Conservation (phyloP, 2,113 vertebrate genomes). For the Anarhynchus alexandrinus region DNA sequence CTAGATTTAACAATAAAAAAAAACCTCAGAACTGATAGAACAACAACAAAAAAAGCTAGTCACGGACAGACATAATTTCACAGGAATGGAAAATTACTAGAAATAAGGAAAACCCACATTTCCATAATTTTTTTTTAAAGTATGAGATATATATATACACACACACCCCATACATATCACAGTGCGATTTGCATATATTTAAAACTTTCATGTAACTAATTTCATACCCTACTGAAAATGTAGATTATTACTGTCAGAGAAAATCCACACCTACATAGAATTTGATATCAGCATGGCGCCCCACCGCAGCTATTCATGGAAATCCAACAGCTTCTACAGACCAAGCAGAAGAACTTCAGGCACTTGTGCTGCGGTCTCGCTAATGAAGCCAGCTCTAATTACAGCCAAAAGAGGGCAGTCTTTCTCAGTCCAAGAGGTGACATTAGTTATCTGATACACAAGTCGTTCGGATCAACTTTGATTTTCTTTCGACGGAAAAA, state of each 20-base stretch:
- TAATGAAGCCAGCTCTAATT: background rate
- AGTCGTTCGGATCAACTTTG: background rate
- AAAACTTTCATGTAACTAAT: background rate
- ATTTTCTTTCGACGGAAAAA: background rate
- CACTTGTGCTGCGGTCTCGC: background rate
- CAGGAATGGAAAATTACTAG: background rate
- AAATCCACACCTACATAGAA: background rate
- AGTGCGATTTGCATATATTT: background rate
- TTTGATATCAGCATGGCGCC: background rate
- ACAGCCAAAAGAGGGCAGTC: slow-evolving; percentile 54
- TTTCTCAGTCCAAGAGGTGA: slow-evolving; percentile 11
- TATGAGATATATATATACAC: background rate
- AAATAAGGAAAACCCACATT: background rate
- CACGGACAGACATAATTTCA: background rate
- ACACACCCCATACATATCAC: background rate
- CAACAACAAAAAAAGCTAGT: background rate
- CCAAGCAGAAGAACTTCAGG: background rate
- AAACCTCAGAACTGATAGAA: background rate
- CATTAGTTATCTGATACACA: background rate
- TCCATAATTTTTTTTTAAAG: background rate
- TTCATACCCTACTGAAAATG: background rate
- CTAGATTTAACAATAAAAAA: background rate
- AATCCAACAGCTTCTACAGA: background rate
- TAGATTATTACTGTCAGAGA: background rate
- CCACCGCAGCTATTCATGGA: background rate